These are phyloP conservation scores for Ictalurus punctatus DNA, from an alignment of 2,113 vertebrate genomes.

Conservation along the genomic window DNA sequence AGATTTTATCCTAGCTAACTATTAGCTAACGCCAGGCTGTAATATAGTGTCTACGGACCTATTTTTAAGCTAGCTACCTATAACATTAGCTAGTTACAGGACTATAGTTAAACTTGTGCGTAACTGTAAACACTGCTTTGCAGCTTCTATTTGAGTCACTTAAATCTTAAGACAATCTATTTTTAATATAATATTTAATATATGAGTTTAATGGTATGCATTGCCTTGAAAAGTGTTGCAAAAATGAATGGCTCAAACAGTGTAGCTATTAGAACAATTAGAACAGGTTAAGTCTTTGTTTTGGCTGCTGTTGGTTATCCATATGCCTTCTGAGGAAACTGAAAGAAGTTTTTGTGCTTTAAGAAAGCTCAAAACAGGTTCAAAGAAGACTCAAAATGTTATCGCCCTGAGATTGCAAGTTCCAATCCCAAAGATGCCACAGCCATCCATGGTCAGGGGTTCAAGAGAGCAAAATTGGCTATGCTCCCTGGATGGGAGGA, in stretches of 20 bases:
- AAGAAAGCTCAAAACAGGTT: not conserved
- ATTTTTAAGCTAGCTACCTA: not conserved
- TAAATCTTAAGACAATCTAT: no score
- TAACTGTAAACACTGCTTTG: not conserved
- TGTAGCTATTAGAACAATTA: not conserved
- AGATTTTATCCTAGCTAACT: not conserved
- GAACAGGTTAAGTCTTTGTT: not conserved
- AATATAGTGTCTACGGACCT: not conserved
- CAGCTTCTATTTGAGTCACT: no score
- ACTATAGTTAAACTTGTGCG: not conserved
- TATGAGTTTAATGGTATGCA: not conserved
- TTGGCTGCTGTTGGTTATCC: not conserved
- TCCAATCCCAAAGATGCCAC: not conserved
- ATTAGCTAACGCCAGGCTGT: not conserved
- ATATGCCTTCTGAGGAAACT: not conserved
- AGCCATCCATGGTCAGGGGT: not conserved
- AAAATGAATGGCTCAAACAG: not conserved
- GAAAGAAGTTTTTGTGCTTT: not conserved
- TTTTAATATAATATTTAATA: no score
- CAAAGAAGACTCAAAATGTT: not conserved
- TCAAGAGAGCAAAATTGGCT: not conserved
- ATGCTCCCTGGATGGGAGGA: not conserved
- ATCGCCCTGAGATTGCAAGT: not conserved
- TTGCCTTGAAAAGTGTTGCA: not conserved
- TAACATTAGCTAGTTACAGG: not conserved